Conservation (phyloP, 2,888 invertebrate species). For the Acrobasis suavella region DNA sequence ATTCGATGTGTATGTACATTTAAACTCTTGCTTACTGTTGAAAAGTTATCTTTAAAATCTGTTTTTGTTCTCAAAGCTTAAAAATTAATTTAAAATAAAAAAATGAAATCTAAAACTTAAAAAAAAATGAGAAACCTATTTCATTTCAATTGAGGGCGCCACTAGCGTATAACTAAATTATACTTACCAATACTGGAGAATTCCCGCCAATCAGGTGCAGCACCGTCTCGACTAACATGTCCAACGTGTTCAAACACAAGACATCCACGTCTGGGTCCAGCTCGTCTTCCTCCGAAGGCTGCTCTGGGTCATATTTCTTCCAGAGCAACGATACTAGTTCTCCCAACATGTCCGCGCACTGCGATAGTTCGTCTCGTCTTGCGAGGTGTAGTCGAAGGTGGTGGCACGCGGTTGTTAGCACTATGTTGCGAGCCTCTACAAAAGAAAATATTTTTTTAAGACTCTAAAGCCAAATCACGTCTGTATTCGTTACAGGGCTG, state of each 20-base stretch:
- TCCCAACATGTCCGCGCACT: conserved; percentile 93
- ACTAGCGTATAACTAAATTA: too few species aligned
- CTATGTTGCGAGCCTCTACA: conserved; percentile 91
- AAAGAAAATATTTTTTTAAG: background rate
- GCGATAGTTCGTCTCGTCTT: conserved; percentile 89
- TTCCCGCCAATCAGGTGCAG: conserved; percentile 90
- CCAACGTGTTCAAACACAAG: conserved; percentile 89
- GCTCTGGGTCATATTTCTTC: conserved; percentile 78
- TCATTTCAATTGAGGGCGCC: too few species aligned
- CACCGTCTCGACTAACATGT: conserved; percentile 93
- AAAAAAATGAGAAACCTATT: too few species aligned
- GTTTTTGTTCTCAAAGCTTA: too few species aligned
- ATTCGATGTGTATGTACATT: too few species aligned
- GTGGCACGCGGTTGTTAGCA: conserved; percentile 91
- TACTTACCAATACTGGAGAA: conserved; percentile 84
- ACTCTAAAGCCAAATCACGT: background rate
- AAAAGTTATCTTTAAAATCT: too few species aligned
- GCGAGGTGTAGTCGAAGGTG: conserved; percentile 92
- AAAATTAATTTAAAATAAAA: too few species aligned
- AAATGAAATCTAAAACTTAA: too few species aligned
- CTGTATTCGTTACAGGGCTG: background rate
- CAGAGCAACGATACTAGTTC: conserved; percentile 87
- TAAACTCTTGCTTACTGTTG: too few species aligned
- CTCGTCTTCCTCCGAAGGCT: conserved; percentile 66
- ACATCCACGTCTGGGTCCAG: conserved; percentile 90